Evolutionary conservation across 2,113 vertebrate species (phyloP), one percentile per base, ranked within the genome.

Genomic region (Brachirus orientalis): DNA sequence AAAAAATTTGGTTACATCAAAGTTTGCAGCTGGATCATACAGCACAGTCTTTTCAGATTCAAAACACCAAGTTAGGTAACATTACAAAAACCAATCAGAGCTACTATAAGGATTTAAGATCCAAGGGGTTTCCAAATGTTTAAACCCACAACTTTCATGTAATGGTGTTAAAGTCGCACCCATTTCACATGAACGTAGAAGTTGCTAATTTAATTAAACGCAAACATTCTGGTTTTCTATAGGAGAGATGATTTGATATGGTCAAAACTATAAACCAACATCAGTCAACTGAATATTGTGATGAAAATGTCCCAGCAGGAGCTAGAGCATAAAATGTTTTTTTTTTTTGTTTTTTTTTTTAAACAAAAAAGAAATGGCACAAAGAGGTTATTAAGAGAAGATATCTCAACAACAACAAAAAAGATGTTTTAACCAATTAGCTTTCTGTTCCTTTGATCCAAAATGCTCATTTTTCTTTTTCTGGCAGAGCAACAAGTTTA

Each of bases 261-360:
- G 56, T 79, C 47, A 75, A 72, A 63, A 66, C 44, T 11, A 46
- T 28, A 41, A 35, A 65, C 56, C 22, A 60, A 77, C 28, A 50
- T 75, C 75, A 66, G 72, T 40, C 40, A 61, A 65, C 38, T 75
- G 67, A 84, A 79, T 53, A 84, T 82, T 77, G 80, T 43, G 10
- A 78, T 37, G 41, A 62, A 73, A 63, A 52, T 0, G 57, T 75
- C 69, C 20, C 4, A 52, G 45, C 35, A 54, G 56, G 20, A 71
- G 59, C 44, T 52, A 53, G 74, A 68, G 78, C 48, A 28, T 67
- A 72, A 83, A n/a, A n/a, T n/a, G n/a, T n/a, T n/a, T n/a, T n/a
- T n/a, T n/a, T n/a, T n/a, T n/a, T n/a, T n/a, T n/a, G n/a, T n/a
- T n/a, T n/a, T n/a, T n/a, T n/a, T n/a, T n/a, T n/a, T n/a, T n/a